A percentile compares a stretch with the other conserved stretches of the same genome.
These are phyloP conservation scores for Oligia latruncula DNA, from an alignment of 2,888 invertebrate species.

Conservation along the genomic window DNA sequence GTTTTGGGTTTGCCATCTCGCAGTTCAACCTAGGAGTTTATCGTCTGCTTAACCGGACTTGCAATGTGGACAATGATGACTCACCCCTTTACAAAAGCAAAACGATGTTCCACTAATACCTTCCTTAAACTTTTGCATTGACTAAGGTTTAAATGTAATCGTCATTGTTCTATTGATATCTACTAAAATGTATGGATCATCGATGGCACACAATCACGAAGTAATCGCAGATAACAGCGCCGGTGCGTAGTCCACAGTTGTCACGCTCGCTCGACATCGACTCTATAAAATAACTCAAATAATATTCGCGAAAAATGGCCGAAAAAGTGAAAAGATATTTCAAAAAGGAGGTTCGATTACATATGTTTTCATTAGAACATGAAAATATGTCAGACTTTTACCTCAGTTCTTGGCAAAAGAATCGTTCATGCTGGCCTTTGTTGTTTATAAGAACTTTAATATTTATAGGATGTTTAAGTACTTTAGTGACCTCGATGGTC, in stretches of 20 bases:
- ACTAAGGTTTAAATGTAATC: constrained; percentile 50
- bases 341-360: constrained; percentile 73
- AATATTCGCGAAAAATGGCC: constrained; percentile 73
- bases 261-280: constrained; percentile 31
- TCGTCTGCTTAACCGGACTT: background rate
- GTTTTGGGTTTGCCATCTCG: background rate
- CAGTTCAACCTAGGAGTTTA: background rate
- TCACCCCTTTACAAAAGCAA: background rate
- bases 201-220: constrained; percentile 61
- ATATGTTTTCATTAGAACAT: constrained; percentile 76
- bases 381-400: constrained; percentile 79
- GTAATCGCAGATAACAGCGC: constrained; percentile 67
- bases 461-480: constrained; percentile 77
- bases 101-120: background rate
- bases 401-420: constrained; percentile 77
- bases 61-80: background rate
- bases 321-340: constrained; percentile 75
- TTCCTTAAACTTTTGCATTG: constrained; percentile 2
- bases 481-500: constrained; percentile 74
- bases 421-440: constrained; percentile 75
- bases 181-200: constrained; percentile 63
- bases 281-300: constrained; percentile 29
- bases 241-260: constrained; percentile 60
- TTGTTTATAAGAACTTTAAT: constrained; percentile 75
- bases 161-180: constrained; percentile 65